Base-by-base conservation (phyloP, 1,140 invertebrate genomes). In the Polypedilum pembai region DNA sequence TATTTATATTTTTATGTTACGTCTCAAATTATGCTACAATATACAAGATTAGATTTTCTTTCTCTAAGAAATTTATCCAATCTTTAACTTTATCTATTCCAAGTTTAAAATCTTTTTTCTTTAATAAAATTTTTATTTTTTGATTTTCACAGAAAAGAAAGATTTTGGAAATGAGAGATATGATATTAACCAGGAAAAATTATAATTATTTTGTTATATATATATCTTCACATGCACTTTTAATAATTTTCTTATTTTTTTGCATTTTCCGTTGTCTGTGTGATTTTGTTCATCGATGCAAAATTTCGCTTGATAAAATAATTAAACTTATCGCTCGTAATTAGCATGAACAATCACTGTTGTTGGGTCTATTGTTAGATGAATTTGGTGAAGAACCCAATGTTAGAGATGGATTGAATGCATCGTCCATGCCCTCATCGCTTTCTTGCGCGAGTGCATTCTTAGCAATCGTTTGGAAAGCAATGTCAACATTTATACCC, bases 401-500 rank as follows among this genome's bases (percentile, higher is more conserved):
- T 56, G 69, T 74, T 18, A 18, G 74, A 33, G 21, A 74, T 63
- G 18, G 20, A n/a, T 18, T 15, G 45, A 33, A 56, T 56, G 8
- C 84, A 18, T 17, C 4, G 7, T 69, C 65, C 17, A 69, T 18
- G 12, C 18, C 87, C 81, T 91, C 90, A 33, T 33, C 24, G 76
- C 87, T 90, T 79, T 93, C 95, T 84, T 98, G 95, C 65, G 95
- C 95, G 78, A 98, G 84, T 74, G 96, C 97, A 86, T 98, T 98
- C 80, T 95, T 94, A 24, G 96, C 97, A 82, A 99, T 98, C 73
- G 95, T 96, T 84, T 98, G 92, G 86, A 99, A 99, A 78, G 96
- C 97, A 84, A 98, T 91, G 84, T 99, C 97, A 66, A 99, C 96
- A 82, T 98, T 98, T 75, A 98, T 91, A 73, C 94, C 95, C 83